Evolutionary conservation across 2,113 vertebrate species (phyloP).

Genomic region (Helogale parvula): DNA sequence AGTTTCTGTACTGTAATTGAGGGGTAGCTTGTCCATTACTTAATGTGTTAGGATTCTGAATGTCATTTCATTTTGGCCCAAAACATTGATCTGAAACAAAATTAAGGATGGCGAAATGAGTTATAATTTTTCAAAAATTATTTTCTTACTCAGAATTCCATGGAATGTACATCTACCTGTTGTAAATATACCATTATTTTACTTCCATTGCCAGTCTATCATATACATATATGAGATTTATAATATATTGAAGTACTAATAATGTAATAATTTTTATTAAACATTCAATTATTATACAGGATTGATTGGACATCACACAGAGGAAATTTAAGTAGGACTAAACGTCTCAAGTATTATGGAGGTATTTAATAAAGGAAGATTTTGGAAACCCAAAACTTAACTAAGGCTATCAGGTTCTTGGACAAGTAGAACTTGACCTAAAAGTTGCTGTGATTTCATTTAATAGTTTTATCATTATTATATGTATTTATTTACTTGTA

Average conservation of each 20-base stretch:
- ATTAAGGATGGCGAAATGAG: constrained; percentile 25
- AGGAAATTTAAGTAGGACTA: not conserved
- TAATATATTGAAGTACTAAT: constrained; percentile 62
- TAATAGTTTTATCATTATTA: not conserved
- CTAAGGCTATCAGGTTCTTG: not conserved
- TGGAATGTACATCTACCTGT: not conserved
- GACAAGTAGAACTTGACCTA: not conserved
- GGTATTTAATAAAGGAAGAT: not conserved
- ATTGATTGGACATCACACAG: constrained; percentile 59
- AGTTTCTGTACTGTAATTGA: constrained; percentile 52
- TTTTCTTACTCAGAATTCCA: not conserved
- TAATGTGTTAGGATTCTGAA: constrained; percentile 49
- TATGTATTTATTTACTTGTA: too few species aligned
- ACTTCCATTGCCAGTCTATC: not conserved
- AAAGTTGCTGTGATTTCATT: not conserved
- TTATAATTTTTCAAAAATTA: not conserved
- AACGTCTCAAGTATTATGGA: not conserved
- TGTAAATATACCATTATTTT: not conserved
- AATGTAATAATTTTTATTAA: constrained; percentile 79
- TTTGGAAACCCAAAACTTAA: not conserved
- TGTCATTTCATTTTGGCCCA: constrained; percentile 29
- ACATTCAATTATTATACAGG: constrained; percentile 69
- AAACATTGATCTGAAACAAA: constrained; percentile 47
- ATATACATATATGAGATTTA: not conserved
- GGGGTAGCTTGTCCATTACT: constrained; percentile 40